phyloP scores from a whole-genome alignment of 2,797 vertebrate species.

The Oryzias sinensis region DNA sequence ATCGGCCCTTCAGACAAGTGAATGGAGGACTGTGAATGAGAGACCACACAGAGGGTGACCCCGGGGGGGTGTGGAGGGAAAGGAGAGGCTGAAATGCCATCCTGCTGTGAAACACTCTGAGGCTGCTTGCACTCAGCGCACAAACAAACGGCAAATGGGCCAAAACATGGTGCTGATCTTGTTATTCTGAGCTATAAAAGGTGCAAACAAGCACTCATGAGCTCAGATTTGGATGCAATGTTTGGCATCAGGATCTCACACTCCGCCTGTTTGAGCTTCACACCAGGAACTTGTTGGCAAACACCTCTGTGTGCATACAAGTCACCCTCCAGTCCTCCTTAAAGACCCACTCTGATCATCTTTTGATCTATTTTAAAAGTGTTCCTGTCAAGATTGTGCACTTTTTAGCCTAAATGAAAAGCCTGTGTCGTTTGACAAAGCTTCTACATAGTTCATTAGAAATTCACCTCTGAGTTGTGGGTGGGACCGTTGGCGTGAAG shows the following conservation, averaged over 20 bases:
- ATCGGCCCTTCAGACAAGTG: constrained; percentile 43
- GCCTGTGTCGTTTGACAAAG: too few relatives aligned
- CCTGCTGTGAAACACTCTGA: constrained; percentile 55
- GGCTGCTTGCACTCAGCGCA: constrained; percentile 22
- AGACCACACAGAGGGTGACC: constrained; percentile 72
- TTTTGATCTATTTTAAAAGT: too few relatives aligned
- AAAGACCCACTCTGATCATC: background rate
- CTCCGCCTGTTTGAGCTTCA: constrained; percentile 29
- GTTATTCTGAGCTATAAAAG: constrained; percentile 1
- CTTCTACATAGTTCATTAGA: too few relatives aligned
- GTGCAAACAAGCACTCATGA: constrained; percentile 14
- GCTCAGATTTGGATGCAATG: constrained; percentile 6
- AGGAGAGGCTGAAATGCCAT: constrained; percentile 37
- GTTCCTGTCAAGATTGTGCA: too few relatives aligned
- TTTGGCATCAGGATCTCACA: background rate
- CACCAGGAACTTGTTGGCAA: constrained; percentile 38
- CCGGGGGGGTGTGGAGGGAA: constrained; percentile 40
- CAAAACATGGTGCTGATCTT: constrained; percentile 30
- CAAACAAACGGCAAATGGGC: constrained; percentile 46
- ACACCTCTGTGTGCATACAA: constrained; percentile 29
- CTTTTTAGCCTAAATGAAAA: too few relatives aligned
- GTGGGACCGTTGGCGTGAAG: too few relatives aligned
- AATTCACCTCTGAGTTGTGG: too few relatives aligned
- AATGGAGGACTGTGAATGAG: constrained; percentile 63
- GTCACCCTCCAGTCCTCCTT: constrained; percentile 40